These are phyloP conservation scores for Butorides virescens DNA, from an alignment of 2,113 vertebrate species.

Conservation along the genomic window DNA sequence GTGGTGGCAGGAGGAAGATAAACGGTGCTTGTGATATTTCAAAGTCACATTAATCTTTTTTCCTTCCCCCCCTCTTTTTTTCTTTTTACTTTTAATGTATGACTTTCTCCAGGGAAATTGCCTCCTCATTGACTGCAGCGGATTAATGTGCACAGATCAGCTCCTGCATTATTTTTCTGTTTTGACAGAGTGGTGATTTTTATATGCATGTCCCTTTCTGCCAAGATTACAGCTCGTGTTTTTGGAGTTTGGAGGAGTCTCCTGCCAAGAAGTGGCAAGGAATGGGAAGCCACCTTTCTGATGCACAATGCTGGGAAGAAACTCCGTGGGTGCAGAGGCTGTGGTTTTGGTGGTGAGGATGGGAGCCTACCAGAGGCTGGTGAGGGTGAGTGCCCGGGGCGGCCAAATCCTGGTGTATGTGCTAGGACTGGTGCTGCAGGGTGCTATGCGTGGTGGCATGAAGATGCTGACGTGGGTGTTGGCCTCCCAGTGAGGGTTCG, in stretches of 20 bases:
- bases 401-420: rapidly evolving
- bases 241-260: slow-evolving; percentile 34
- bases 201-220: slow-evolving; percentile 31
- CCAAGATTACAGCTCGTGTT: slow-evolving; percentile 44
- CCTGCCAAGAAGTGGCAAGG: slow-evolving; percentile 10
- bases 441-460: not conserved
- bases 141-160: slow-evolving; percentile 66
- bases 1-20: slow-evolving; percentile 65
- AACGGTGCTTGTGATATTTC: slow-evolving; percentile 64
- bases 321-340: rapidly evolving
- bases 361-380: not conserved
- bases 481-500: rapidly evolving
- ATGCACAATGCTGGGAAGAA: not conserved
- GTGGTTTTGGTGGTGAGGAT: not conserved
- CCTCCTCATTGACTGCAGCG: slow-evolving; percentile 56
- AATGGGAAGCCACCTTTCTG: not conserved
- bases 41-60: slow-evolving; percentile 67
- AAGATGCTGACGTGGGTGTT: not conserved
- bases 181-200: slow-evolving; percentile 66
- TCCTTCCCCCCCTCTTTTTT: not conserved
- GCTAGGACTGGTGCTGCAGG: not conserved
- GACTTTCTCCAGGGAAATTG: slow-evolving; percentile 64
- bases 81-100: slow-evolving; percentile 56
- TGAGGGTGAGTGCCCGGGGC: not conserved
- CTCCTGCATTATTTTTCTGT: slow-evolving; percentile 66